Evolutionary conservation across 2,113 vertebrate species (phyloP), one percentile per base, ranked within the genome.

Genomic region (Chionis minor): DNA sequence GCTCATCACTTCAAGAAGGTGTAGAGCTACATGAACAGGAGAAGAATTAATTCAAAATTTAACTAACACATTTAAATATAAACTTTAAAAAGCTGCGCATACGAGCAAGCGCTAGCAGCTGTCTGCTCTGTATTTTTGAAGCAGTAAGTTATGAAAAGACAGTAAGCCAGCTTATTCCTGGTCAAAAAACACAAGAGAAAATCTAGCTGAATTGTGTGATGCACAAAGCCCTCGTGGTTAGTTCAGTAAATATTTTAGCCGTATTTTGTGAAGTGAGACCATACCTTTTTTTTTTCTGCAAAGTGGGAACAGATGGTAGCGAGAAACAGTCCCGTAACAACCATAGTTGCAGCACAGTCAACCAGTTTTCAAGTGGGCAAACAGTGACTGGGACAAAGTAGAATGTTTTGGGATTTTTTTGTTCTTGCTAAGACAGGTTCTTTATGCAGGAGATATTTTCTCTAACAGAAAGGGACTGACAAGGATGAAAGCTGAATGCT

Each of bases 31-130:
- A 26, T 52, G 70, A 47, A 22, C 5, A 33, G 26, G 26, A 56
- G 49, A n/a, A 59, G 38, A 28, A 33, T 35, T 35, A 56, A 12
- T 45, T 62, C 42, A 69, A 32, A 56, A 32, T 49, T 63, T 65
- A 58, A 58, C 21, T 30, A 44, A 6, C 0, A 3, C 17, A 3
- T 9, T 8, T 38, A 12, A 15, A 12, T 38, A 16, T 18, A 10
- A 9, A 26, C 13, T 23, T 42, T 13, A 9, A 9, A 70, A 82
- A 85, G 24, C 12, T 69, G 22, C 42, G 42, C 8, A 3, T 62
- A 12, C 18, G 23, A 61, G n/a, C 90, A 80, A 67, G 28, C 35
- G 18, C 28, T 8, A 30, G 13, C 45, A 82, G 66, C 44, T 61
- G 14, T 9, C 72, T 65, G 55, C n/a, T 78, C 28, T 45, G 12